Conservation (phyloP, 2,113 vertebrate genomes). For the Python bivittatus region DNA sequence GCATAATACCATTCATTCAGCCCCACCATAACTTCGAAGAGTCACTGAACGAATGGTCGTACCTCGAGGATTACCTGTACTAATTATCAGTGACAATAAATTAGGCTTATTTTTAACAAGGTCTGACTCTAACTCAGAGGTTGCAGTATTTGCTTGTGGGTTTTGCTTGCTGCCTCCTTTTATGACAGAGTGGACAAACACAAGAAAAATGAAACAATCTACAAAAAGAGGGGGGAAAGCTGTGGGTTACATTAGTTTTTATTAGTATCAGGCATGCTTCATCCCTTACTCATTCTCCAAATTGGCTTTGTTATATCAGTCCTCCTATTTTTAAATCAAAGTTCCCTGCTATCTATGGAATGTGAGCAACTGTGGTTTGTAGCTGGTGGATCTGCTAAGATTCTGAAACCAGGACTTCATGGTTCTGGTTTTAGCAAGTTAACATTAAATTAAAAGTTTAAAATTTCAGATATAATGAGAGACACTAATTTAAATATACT, state of each 20-base stretch:
- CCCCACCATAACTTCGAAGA: neutral
- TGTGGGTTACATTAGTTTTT: neutral
- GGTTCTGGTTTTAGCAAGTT: neutral
- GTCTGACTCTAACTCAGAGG: neutral
- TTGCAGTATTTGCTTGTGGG: neutral
- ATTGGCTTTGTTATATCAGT: neutral
- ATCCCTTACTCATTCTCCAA: neutral
- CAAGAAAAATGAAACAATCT: neutral
- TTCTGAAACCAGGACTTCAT: neutral
- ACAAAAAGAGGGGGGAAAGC: conserved; percentile 12
- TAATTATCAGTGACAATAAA: neutral
- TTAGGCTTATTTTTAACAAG: neutral
- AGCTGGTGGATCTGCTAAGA: neutral
- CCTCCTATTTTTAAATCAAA: neutral
- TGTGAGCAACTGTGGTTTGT: neutral
- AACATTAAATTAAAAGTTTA: neutral
- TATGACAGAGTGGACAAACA: neutral
- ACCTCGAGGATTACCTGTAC: neutral
- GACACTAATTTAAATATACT: neutral
- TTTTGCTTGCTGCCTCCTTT: neutral
- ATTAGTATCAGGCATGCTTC: neutral
- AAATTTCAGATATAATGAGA: neutral
- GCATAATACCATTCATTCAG: neutral
- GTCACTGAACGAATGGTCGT: neutral
- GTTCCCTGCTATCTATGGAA: neutral